A percentile compares a stretch with the other conserved stretches of the same genome.
phyloP scores from a whole-genome alignment of 2,797 vertebrate species.

The Leptodactylus fallax region DNA sequence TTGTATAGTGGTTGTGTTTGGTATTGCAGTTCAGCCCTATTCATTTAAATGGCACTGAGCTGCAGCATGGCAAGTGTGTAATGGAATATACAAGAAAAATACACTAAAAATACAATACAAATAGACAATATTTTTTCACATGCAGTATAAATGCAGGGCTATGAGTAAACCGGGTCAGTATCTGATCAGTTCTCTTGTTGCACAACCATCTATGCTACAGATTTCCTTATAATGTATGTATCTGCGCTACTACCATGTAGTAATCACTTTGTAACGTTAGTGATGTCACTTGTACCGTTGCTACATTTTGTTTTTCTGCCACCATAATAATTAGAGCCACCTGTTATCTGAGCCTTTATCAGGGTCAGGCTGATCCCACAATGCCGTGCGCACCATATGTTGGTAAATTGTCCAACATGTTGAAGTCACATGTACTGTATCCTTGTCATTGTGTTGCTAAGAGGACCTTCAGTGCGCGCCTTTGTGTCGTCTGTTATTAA shows the following conservation, averaged over 20 bases:
- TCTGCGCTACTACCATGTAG: neutral
- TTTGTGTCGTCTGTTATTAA: conserved; percentile 41
- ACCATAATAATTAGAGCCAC: conserved; percentile 18
- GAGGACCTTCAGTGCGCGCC: conserved; percentile 15
- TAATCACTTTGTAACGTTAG: neutral
- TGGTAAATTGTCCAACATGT: neutral
- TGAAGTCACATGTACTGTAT: conserved; percentile 6
- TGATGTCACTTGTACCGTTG: conserved; percentile 2
- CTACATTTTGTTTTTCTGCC: conserved; percentile 12
- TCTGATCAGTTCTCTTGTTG: neutral
- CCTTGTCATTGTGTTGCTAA: neutral
- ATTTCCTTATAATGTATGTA: neutral
- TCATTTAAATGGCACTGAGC: too few species aligned
- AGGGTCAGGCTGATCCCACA: conserved; percentile 32
- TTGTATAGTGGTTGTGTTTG: too few species aligned
- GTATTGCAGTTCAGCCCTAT: too few species aligned
- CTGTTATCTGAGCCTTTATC: conserved; percentile 26
- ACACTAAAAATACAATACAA: too few species aligned
- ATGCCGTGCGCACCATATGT: conserved; percentile 27
- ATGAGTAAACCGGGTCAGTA: neutral
- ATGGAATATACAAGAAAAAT: too few species aligned
- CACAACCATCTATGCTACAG: neutral
- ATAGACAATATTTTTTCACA: neutral
- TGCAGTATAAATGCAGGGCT: neutral
- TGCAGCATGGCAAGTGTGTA: too few species aligned